Evolutionary conservation across 1,140 invertebrate species (phyloP), one percentile per base, ranked within the genome.

Genomic region (Scylla paramamosain): DNA sequence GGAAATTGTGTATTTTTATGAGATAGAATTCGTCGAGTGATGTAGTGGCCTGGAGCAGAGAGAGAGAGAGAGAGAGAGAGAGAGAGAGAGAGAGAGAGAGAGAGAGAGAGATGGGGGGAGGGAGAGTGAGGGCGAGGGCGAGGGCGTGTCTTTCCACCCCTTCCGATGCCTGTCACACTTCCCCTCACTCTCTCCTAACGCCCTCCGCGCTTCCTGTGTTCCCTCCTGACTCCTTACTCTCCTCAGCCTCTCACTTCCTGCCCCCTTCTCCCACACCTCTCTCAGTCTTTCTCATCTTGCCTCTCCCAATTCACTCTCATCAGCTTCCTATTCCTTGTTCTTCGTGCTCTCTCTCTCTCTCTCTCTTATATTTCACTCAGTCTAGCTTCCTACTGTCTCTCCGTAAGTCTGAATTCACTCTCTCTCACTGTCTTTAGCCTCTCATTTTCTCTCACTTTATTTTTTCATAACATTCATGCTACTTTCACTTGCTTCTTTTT

Each of bases 51-150:
- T 31, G 12, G 28, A 16, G 12, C 32, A 39, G 28, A 39, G 28
- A 39, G 83, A 31, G 83, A 86, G 83, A 86, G 83, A 86, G 83
- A 86, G 83, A 86, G 83, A 86, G 83, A 86, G 83, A 86, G 83
- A 86, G 83, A 86, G 83, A 86, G 83, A 86, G 83, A 39, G 28
- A 39, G 28, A 39, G 83, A 31, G 83, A 86, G 83, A 86, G 83
- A 86, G 83, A 86, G 83, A 86, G 83, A 86, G 83, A 86, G 83
- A 86, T 6, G 25, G 83, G 25, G 31, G 8, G 83, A 28, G 83
- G 25, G 48, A 52, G 48, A 52, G 48, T 7, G 48, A 52, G 48
- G 14, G 48, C 6, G 48, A 52, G 48, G 14, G 48, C 3, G 59
- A 67, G 67, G 67, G 67, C 16, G 25, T 77, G 67, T 25, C 10